These are phyloP conservation scores for Tenualosa ilisha DNA, from an alignment of 2,797 vertebrate genomes.

Conservation along the genomic window DNA sequence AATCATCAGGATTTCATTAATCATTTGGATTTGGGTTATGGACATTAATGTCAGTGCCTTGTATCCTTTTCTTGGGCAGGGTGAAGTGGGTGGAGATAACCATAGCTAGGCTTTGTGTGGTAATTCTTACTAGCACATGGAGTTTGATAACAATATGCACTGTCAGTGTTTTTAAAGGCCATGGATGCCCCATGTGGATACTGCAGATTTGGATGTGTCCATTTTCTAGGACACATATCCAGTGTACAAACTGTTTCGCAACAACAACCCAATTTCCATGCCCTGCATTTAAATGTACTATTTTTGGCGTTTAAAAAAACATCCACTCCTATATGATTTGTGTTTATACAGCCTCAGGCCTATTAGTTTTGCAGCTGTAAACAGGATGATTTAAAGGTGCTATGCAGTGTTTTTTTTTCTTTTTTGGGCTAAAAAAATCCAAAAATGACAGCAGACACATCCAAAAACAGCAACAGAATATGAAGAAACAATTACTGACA, in stretches of 20 bases:
- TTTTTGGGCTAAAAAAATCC: too few relatives aligned
- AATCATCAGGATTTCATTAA: background rate
- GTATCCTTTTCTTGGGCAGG: background rate
- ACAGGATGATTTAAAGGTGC: background rate
- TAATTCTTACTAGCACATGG: background rate
- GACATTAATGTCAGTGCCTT: background rate
- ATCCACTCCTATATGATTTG: background rate
- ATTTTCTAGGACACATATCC: background rate
- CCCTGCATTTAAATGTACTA: background rate
- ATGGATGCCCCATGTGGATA: background rate
- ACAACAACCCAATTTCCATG: background rate
- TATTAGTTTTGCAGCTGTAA: background rate
- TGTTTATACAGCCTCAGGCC: background rate
- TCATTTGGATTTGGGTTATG: background rate
- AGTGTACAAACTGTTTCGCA: background rate
- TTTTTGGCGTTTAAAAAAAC: background rate
- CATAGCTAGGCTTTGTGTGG: background rate
- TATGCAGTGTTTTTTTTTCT: too few relatives aligned
- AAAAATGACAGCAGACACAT: too few relatives aligned
- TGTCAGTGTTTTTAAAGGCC: background rate
- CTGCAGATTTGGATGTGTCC: background rate
- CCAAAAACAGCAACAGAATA: too few relatives aligned
- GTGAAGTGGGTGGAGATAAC: background rate
- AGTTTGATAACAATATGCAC: background rate
- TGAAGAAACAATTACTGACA: too few relatives aligned